Evolutionary conservation across 2,797 vertebrate genomes (phyloP), one percentile per base, ranked within the genome.

Genomic region (Erithacus rubecula): DNA sequence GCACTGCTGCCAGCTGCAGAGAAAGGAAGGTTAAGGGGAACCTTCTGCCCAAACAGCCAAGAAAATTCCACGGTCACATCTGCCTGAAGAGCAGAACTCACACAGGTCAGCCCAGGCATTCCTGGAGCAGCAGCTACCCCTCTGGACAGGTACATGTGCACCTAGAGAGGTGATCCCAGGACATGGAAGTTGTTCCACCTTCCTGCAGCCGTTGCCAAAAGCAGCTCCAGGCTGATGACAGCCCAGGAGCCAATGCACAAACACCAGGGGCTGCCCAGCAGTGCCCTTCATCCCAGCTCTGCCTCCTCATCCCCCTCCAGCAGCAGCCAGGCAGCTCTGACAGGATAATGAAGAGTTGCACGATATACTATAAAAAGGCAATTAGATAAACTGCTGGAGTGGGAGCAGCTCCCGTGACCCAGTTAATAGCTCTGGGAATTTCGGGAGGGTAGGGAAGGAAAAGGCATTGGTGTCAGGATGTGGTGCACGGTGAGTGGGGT

Each of bases 351-450:
- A 98, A 98, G 97, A 98, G 97, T 95, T 91, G 95, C 96, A 97
- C 87, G 81, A 91, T 94, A 89, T 94, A 94, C 97, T 98, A 96
- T 98, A 97, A 98, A 98, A 98, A 98, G 98, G 98, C 98, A 98
- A 98, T 98, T 98, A 98, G 96, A 95, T 69, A 96, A 98, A 98
- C 97, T 96, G 97, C 97, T 96, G 98, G 97, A 96, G 36, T 97
- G 97, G 97, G 97, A 98, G 78, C 97, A 97, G 97, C 95, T 97
- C 91, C 93, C 6, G 55, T 97, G 98, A 98, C 98, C 97, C 65
- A 97, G 96, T 97, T 98, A 98, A 98, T 97, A 98, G 98, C 98
- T 97, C 93, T 55, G 95, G 95, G 96, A 93, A 81, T 95, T 95
- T 96, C 20, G 3, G 87, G 39, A 59, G 6, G 36, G 55, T 1